These are phyloP conservation scores for Heliconius melpomene DNA, from an alignment of 1,140 invertebrate genomes.

Conservation along the genomic window DNA sequence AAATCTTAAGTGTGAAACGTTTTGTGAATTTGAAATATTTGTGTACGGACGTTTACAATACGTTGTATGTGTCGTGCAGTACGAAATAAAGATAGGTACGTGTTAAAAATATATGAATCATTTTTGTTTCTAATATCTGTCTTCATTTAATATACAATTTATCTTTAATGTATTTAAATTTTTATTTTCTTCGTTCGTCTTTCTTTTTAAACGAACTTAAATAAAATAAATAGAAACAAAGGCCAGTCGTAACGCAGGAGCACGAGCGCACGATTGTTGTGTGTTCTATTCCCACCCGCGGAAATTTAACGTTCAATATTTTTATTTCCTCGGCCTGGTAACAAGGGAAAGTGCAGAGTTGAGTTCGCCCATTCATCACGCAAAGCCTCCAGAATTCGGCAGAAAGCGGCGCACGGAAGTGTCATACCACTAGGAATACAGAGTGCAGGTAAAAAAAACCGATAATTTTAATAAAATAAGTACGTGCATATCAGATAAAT, in stretches of 20 bases:
- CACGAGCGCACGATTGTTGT: too few relatives aligned
- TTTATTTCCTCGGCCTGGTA: too few relatives aligned
- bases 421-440: too few relatives aligned
- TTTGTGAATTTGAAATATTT: slow-evolving; percentile 38
- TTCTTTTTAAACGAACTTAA: not conserved
- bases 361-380: too few relatives aligned
- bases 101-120: not conserved
- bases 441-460: not conserved
- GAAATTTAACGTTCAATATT: too few relatives aligned
- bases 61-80: not conserved
- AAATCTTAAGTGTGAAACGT: slow-evolving; percentile 39
- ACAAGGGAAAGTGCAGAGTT: too few relatives aligned
- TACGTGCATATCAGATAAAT: not conserved
- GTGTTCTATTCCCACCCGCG: too few relatives aligned
- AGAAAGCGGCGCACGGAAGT: too few relatives aligned
- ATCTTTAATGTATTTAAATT: not conserved
- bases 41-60: slow-evolving; percentile 17
- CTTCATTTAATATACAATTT: not conserved
- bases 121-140: not conserved
- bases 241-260: too few relatives aligned
- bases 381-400: too few relatives aligned
- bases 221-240: not conserved
- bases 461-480: not conserved
- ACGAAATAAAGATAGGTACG: not conserved
- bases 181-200: not conserved